Conservation (phyloP, 2,888 invertebrate genomes). For the Apoda limacodes region DNA sequence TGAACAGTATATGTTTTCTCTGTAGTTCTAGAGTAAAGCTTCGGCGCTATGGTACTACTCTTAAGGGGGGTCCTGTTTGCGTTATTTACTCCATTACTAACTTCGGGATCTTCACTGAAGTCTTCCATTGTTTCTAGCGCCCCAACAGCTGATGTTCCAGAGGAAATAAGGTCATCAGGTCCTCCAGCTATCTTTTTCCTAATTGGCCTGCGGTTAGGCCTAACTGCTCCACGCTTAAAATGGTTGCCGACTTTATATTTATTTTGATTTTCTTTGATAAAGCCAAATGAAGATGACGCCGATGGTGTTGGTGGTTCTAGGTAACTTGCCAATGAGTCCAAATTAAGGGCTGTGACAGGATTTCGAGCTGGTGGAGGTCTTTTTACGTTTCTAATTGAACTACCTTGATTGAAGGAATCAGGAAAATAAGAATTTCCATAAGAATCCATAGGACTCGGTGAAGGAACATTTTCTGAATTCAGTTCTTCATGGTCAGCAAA, state of each 20-base stretch:
- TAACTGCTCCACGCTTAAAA: constrained; percentile 46
- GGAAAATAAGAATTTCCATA: constrained; percentile 56
- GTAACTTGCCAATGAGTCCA: constrained; percentile 54
- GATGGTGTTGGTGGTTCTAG: constrained; percentile 60
- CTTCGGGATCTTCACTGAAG: constrained; percentile 37
- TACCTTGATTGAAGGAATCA: constrained; percentile 56
- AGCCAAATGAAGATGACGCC: constrained; percentile 41
- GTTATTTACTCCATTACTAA: constrained; percentile 30
- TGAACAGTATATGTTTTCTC: constrained; percentile 29
- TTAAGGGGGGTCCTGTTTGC: constrained; percentile 26
- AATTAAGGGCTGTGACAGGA: constrained; percentile 26
- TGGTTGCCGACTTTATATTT: constrained; percentile 40
- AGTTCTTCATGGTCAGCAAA: constrained; percentile 41
- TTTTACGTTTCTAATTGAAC: constrained; percentile 47
- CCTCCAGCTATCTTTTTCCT: constrained; percentile 53
- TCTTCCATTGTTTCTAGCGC: constrained; percentile 45
- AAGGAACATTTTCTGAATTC: constrained; percentile 22
- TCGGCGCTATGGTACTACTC: constrained; percentile 47
- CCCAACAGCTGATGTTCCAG: constrained; percentile 52
- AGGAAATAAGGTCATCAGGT: constrained; percentile 50
- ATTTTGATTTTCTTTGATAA: constrained; percentile 38
- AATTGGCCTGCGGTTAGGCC: constrained; percentile 52
- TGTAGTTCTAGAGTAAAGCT: constrained; percentile 38
- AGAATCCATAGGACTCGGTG: constrained; percentile 44
- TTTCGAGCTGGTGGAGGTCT: constrained; percentile 36